Evolutionary conservation across 1,140 invertebrate genomes (phyloP).

Genomic region (Hormaphis cornu): DNA sequence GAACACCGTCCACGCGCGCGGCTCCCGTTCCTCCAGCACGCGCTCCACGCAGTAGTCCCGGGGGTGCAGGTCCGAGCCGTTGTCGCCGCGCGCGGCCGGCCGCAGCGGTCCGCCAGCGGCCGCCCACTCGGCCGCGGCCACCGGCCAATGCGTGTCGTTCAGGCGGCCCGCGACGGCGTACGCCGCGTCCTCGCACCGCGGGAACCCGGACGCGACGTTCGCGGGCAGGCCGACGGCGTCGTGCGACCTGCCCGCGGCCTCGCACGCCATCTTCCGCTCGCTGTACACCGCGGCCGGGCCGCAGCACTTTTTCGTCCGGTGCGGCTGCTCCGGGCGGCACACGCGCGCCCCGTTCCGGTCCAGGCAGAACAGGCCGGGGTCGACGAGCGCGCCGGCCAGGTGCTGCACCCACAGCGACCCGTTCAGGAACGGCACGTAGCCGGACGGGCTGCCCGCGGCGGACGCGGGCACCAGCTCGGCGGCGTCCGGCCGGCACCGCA

Average conservation of each 20-base stretch:
- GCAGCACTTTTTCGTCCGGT: constrained; percentile 50
- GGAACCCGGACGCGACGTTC: constrained; percentile 44
- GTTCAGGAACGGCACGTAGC: constrained; percentile 46
- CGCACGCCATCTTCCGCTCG: constrained; percentile 45
- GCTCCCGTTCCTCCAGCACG: constrained; percentile 45
- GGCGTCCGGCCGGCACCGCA: background rate
- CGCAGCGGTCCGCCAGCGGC: constrained; percentile 42
- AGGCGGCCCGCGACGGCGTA: constrained; percentile 46
- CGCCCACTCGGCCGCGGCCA: constrained; percentile 44
- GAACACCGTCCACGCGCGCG: constrained; percentile 48
- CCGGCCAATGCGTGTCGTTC: constrained; percentile 41
- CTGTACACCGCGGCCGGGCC: constrained; percentile 50
- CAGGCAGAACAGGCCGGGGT: constrained; percentile 48
- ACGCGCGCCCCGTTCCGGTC: constrained; percentile 29
- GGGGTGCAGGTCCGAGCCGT: constrained; percentile 44
- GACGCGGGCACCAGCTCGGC: constrained; percentile 18
- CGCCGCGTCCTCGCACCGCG: constrained; percentile 42
- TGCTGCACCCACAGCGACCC: constrained; percentile 48
- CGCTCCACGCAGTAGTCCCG: constrained; percentile 54
- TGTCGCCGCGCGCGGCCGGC: constrained; percentile 41
- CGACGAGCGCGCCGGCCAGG: constrained; percentile 33
- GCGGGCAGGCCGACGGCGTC: constrained; percentile 34
- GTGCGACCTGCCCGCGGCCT: constrained; percentile 40
- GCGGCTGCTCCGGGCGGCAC: constrained; percentile 8
- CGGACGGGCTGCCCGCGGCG: constrained; percentile 37